Conservation (phyloP, 2,888 invertebrate species). For the Microplitis deprimator region DNA sequence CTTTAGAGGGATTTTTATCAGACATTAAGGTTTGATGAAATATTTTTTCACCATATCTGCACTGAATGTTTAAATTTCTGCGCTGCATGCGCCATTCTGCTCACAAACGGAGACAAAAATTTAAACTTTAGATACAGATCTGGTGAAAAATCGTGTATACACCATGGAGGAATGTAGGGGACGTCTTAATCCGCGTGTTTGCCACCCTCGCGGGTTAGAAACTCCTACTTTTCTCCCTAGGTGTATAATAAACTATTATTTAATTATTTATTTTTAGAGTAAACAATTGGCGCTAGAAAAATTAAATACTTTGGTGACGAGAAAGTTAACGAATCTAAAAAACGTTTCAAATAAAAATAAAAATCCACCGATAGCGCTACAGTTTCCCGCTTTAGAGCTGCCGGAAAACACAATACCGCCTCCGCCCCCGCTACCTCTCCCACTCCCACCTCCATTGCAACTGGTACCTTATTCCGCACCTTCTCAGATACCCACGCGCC, state of each 20-base stretch:
- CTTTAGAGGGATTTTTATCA: constrained; percentile 53
- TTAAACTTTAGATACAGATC: too few species aligned
- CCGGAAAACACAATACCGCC: constrained; percentile 42
- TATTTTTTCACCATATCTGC: background rate
- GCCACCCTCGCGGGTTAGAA: too few species aligned
- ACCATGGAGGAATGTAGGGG: too few species aligned
- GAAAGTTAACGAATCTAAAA: constrained; percentile 50
- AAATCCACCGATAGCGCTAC: constrained; percentile 37
- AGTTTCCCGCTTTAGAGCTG: constrained; percentile 38
- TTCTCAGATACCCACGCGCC: background rate
- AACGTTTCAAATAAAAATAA: constrained; percentile 22
- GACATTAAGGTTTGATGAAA: constrained; percentile 49
- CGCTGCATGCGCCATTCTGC: too few species aligned
- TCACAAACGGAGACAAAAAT: too few species aligned
- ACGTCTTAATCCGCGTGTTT: too few species aligned
- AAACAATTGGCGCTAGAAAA: constrained; percentile 60
- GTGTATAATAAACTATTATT: too few species aligned
- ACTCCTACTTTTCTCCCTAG: too few species aligned
- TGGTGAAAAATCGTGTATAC: too few species aligned
- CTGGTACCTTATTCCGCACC: constrained; percentile 14
- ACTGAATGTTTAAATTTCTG: too few species aligned
- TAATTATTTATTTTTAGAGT: constrained; percentile 49
- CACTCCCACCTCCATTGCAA: constrained; percentile 9
- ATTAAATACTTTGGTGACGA: constrained; percentile 55
- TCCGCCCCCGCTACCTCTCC: constrained; percentile 49